Percentiles rank a stretch among this genome's conserved stretches.
phyloP scores from a whole-genome alignment of 1,140 invertebrate genomes.

The Calephelis nemesis region DNA sequence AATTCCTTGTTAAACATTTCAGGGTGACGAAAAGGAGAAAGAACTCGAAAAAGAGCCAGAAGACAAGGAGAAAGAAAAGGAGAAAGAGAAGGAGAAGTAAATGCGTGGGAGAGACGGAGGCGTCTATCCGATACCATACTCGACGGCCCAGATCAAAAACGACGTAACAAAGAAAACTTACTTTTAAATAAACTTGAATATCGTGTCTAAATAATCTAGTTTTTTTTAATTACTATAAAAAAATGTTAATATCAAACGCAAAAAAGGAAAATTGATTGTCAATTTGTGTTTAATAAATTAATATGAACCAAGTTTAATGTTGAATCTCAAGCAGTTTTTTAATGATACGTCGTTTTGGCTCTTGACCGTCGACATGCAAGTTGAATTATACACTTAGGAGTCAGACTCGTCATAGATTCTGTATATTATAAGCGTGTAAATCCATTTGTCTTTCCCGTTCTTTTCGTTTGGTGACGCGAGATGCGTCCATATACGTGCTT shows the following conservation, averaged over 20 bases:
- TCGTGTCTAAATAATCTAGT: too few relatives aligned
- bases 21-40: conserved; percentile 80
- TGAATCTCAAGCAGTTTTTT: conserved; percentile 13
- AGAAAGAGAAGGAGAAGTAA: conserved; percentile 46
- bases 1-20: conserved; percentile 29
- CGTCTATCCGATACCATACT: conserved; percentile 5
- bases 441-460: conserved; percentile 77
- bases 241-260: too few relatives aligned
- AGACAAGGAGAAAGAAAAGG: conserved; percentile 63
- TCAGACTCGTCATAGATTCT: conserved; percentile 62
- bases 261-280: too few relatives aligned
- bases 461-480: conserved; percentile 34
- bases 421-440: conserved; percentile 72
- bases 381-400: conserved; percentile 51
- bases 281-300: background rate
- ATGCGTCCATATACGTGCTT: conserved; percentile 12
- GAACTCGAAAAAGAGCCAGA: conserved; percentile 86
- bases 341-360: conserved; percentile 2
- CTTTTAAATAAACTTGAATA: too few relatives aligned
- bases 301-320: conserved; percentile 2
- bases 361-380: conserved; percentile 29
- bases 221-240: too few relatives aligned
- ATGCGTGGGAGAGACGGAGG: conserved; percentile 20
- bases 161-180: background rate
- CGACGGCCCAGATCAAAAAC: background rate